phyloP scores from a whole-genome alignment of 2,113 vertebrate genomes.

The Syngnathus floridae region DNA sequence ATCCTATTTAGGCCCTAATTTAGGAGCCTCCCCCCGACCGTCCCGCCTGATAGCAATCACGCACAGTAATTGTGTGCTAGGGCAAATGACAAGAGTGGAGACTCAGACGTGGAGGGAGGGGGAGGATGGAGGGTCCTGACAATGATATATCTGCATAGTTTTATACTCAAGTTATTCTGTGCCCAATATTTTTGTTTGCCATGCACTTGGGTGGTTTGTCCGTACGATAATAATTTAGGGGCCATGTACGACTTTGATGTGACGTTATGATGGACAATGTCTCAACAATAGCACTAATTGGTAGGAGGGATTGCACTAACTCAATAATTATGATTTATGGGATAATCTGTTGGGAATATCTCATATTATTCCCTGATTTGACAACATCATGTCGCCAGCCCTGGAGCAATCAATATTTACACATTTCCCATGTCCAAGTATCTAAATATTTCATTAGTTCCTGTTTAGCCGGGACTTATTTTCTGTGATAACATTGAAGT shows the following conservation, averaged over 20 bases:
- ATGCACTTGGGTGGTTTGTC: conserved; percentile 34
- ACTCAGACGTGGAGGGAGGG: conserved; percentile 61
- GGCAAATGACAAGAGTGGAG: conserved; percentile 79
- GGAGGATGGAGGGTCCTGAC: conserved; percentile 66
- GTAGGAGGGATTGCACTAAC: conserved; percentile 75
- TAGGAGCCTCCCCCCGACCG: conserved; percentile 94
- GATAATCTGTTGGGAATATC: conserved; percentile 68
- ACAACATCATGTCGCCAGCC: conserved; percentile 58
- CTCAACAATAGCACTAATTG: conserved; percentile 79
- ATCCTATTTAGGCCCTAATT: conserved; percentile 99
- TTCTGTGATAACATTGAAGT: conserved; percentile 72
- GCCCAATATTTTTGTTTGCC: conserved; percentile 44
- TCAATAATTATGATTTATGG: conserved; percentile 88
- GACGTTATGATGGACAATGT: conserved; percentile 40
- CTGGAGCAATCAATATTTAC: conserved; percentile 64
- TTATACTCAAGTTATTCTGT: conserved; percentile 54
- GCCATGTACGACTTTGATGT: conserved; percentile 17
- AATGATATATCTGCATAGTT: conserved; percentile 67
- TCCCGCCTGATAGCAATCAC: conserved; percentile 98
- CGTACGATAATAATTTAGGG: conserved; percentile 20
- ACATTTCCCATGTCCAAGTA: conserved; percentile 56
- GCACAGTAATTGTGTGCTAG: conserved; percentile 98
- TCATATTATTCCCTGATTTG: conserved; percentile 66
- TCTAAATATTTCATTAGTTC: conserved; percentile 82
- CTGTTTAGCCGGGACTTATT: conserved; percentile 70